Base-by-base conservation (phyloP, 2,888 invertebrate genomes). In the Perithous albicinctus region DNA sequence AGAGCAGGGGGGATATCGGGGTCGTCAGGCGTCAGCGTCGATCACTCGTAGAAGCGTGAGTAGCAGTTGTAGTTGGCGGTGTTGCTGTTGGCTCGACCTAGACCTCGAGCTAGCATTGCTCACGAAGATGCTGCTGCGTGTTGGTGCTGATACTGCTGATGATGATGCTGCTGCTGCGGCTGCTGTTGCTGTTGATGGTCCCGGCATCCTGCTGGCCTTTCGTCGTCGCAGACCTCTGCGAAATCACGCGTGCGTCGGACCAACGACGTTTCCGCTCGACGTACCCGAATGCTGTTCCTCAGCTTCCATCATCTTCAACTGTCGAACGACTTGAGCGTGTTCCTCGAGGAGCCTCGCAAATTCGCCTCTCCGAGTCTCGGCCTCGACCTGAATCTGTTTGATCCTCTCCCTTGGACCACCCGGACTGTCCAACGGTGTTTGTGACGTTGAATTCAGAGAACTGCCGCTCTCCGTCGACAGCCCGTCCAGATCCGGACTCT, bases 311-410 rank as follows among this genome's bases (percentile, higher is more conserved):
- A 92, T 91, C 84, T 93, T 93, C 83, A 93, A 86, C 84, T 92
- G 91, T 67, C 91, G 89, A 35, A 93, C 92, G 20, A 93, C 92
- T 85, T 93, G 93, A 38, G 93, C 93, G 84, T 93, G 93, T 80
- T 93, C 93, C 78, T 93, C 93, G 38, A 93, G 86, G 20, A 93
- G 87, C 80, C 92, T 88, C 29, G 93, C 93, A 84, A 93, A 93
- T 81, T 93, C 93, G 72, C 89, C 91, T 73, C 93, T 90, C 63
- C 93, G 90, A 41, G 91, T 92, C 84, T 93, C 93, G 5, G 93
- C 93, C 80, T 93, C 93, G 51, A 91, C 92, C 89, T 93, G 90
- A 66, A 90, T 90, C 66, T 89, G 90, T 67, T 90, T 90, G 77
- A 90, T 90, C 73, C 90, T 89, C 84, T 90, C 90, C 1, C 89